phyloP scores from a whole-genome alignment of 2,888 invertebrate species.

The Cantharis rustica region DNA sequence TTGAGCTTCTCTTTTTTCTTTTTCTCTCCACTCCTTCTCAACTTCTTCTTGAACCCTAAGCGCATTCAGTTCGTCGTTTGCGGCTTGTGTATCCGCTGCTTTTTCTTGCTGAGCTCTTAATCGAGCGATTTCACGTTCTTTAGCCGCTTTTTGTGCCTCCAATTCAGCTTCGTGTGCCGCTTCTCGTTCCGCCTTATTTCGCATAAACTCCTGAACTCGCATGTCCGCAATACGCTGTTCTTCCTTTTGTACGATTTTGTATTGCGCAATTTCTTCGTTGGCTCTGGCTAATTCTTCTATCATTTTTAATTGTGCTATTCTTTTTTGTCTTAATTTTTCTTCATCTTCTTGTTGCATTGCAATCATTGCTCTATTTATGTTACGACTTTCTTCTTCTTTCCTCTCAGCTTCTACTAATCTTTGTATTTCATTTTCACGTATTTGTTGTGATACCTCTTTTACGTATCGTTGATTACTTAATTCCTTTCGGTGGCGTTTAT shows the following conservation, averaged over 20 bases:
- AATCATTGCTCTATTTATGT: slow-evolving; percentile 66
- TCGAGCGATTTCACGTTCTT: slow-evolving; percentile 65
- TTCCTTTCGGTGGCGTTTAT: slow-evolving; percentile 54
- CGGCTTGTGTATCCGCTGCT: slow-evolving; percentile 58
- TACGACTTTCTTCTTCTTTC: slow-evolving; percentile 70
- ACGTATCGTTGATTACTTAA: slow-evolving; percentile 38
- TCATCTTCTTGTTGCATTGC: slow-evolving; percentile 69
- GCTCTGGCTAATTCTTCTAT: slow-evolving; percentile 65
- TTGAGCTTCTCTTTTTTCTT: slow-evolving; percentile 66
- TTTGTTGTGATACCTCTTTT: slow-evolving; percentile 54
- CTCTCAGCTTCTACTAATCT: slow-evolving; percentile 66
- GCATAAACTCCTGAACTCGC: slow-evolving; percentile 66
- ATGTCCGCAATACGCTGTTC: slow-evolving; percentile 69
- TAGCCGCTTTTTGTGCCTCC: slow-evolving; percentile 61
- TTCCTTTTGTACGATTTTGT: slow-evolving; percentile 66
- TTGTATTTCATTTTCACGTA: slow-evolving; percentile 60
- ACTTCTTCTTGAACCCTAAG: slow-evolving; percentile 62
- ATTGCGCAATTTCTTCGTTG: slow-evolving; percentile 65
- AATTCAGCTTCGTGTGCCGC: slow-evolving; percentile 61
- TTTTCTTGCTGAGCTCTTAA: slow-evolving; percentile 60
- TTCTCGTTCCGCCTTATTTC: slow-evolving; percentile 66
- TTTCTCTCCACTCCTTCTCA: slow-evolving; percentile 70
- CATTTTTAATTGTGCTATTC: slow-evolving; percentile 59
- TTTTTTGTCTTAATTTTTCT: slow-evolving; percentile 62
- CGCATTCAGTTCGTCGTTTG: slow-evolving; percentile 59